Base-by-base conservation (phyloP, 2,797 vertebrate species). In the Siniperca undulata region DNA sequence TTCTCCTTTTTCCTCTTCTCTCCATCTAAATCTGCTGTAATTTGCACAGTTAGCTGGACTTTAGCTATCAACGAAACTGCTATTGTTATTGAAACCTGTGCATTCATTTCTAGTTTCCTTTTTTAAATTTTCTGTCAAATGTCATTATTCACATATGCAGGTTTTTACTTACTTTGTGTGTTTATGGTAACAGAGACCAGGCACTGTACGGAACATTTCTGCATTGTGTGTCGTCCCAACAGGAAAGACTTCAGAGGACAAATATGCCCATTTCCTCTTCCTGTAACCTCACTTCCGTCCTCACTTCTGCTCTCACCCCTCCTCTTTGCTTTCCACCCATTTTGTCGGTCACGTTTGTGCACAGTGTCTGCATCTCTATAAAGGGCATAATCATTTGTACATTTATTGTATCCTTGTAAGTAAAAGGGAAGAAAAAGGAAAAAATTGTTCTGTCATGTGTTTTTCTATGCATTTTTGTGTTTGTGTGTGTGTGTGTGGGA, bases 201-300 rank as follows among this genome's bases (percentile, higher is more conserved):
- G 5, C 14, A 20, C 4, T 55, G 14, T 70, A 9, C 65, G 69
- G 66, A 85, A 83, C 50, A 70, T 85, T 79, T 80, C 58, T 75
- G 44, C 79, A 70, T 80, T 84, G 82, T 85, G 80, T 74, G 38
- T 86, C 24, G 3, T 81, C 80, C 62, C 52, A 67, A 66, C 79
- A 91, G 85, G 86, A 91, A 92, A 88, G 76, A 82, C 74, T 78
- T 84, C 83, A 76, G 81, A 77, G 78, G 85, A 87, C 77, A 87
- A 92, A 80, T 77, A 79, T 86, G 68, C 62, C 72, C 60, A 82
- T 91, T 92, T 94, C 93, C 90, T 85, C 73, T 85, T 91, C 87
- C 78, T 79, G 72, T 73, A 68, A 86, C 72, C 65, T 86, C 84
- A 87, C 67, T 88, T 92, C 85, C 80, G 14, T 77, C 81, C 24